Conservation (phyloP, 2,888 invertebrate genomes). For the Perizoma affinitatum region DNA sequence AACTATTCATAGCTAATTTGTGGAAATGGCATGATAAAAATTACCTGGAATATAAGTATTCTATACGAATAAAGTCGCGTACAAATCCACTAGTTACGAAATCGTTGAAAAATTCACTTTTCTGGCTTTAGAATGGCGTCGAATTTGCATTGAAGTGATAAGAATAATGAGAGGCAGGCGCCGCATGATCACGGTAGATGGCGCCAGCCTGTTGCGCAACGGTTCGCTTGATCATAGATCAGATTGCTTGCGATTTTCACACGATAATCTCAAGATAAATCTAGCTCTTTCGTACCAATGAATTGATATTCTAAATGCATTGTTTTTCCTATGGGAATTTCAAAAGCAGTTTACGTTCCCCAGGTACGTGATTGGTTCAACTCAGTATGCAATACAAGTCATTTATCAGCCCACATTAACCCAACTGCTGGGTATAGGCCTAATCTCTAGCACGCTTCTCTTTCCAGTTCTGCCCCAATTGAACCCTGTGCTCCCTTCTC, state of each 20-base stretch:
- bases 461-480: too few relatives aligned
- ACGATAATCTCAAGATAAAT: constrained; percentile 14
- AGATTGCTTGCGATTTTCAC: constrained; percentile 41
- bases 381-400: not conserved
- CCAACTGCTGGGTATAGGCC: too few relatives aligned
- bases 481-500: too few relatives aligned
- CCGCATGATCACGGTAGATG: constrained; percentile 64
- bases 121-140: constrained; percentile 31
- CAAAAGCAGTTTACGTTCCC: constrained; percentile 1
- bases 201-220: constrained; percentile 58
- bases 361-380: not conserved
- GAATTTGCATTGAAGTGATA: constrained; percentile 66
- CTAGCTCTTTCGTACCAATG: not conserved
- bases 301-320: constrained; percentile 6
- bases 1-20: too few relatives aligned
- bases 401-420: too few relatives aligned
- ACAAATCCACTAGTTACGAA: not conserved
- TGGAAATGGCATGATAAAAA: too few relatives aligned
- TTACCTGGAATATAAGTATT: too few relatives aligned
- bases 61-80: not conserved
- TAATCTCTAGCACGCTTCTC: too few relatives aligned
- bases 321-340: not conserved
- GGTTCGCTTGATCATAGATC: constrained; percentile 45
- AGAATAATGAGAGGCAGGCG: constrained; percentile 64
- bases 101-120: constrained; percentile 20